Evolutionary conservation across 2,113 vertebrate species (phyloP).

Genomic region (Coturnix japonica): DNA sequence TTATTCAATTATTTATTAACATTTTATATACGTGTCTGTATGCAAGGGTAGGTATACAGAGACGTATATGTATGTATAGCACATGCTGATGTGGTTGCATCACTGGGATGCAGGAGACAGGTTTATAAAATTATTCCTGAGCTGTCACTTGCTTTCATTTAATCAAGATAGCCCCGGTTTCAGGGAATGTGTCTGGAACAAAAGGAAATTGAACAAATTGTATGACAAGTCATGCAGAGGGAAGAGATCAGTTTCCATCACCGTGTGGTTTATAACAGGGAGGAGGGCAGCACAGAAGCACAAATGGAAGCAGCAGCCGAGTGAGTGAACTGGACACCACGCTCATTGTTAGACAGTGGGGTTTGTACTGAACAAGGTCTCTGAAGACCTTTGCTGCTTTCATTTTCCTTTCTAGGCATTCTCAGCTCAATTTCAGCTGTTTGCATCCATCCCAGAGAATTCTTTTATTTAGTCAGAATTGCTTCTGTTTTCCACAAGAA

Average conservation of each 20-base stretch:
- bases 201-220: constrained; percentile 15
- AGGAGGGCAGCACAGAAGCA: not conserved
- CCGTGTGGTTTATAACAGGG: not conserved
- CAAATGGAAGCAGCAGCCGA: not conserved
- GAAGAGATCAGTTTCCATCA: not conserved
- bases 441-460: not conserved
- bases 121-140: not conserved
- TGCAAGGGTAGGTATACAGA: not conserved
- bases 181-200: not conserved
- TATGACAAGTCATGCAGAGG: not conserved
- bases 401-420: not conserved
- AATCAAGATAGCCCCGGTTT: not conserved
- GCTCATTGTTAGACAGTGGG: not conserved
- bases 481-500: not conserved
- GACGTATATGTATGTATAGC: not conserved
- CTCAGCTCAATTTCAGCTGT: not conserved
- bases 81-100: not conserved
- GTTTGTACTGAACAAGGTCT: not conserved
- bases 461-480: not conserved
- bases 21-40: not conserved
- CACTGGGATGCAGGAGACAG: not conserved
- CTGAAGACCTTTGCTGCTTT: not conserved
- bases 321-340: fast-evolving
- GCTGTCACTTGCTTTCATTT: not conserved
- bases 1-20: constrained; percentile 40